A percentile compares a stretch with the other conserved stretches of the same genome.
Conservation (phyloP, 2,888 invertebrate species). For the Dicyrtoma fusca region DNA sequence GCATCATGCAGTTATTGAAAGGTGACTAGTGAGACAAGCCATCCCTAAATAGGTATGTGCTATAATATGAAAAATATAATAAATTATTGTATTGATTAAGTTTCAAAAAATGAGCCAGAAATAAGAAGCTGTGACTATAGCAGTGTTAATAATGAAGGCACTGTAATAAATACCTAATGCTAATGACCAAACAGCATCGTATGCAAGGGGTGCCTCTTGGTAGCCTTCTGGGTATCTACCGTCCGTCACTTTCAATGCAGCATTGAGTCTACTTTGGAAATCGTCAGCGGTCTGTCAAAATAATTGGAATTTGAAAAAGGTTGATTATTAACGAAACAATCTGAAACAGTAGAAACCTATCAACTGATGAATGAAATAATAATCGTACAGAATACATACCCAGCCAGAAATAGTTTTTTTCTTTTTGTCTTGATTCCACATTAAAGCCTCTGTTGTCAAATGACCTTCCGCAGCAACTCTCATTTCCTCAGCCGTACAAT, state of each 20-base stretch:
- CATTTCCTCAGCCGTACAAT: slow-evolving; percentile 94
- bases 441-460: slow-evolving; percentile 96
- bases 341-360: too few relatives aligned
- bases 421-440: slow-evolving; percentile 96
- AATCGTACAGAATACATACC: slow-evolving; percentile 60
- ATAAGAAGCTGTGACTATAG: too few relatives aligned
- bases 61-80: too few relatives aligned
- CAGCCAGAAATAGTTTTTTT: slow-evolving; percentile 94
- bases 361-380: not conserved
- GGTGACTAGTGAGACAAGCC: too few relatives aligned
- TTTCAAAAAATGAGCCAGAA: too few relatives aligned
- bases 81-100: too few relatives aligned
- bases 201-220: slow-evolving; percentile 97
- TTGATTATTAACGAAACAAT: too few relatives aligned
- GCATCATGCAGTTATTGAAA: too few relatives aligned
- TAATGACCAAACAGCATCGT: slow-evolving; percentile 99
- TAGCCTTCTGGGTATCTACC: slow-evolving; percentile 90
- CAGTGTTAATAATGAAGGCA: too few relatives aligned
- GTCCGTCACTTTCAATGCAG: slow-evolving; percentile 72
- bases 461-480: slow-evolving; percentile 93
- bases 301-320: too few relatives aligned
- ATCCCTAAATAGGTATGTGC: too few relatives aligned
- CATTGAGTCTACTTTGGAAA: slow-evolving; percentile 83
- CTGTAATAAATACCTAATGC: slow-evolving; percentile 84
- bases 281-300: slow-evolving; percentile 74